Conservation (phyloP, 2,888 invertebrate genomes). For the Pterostichus niger region DNA sequence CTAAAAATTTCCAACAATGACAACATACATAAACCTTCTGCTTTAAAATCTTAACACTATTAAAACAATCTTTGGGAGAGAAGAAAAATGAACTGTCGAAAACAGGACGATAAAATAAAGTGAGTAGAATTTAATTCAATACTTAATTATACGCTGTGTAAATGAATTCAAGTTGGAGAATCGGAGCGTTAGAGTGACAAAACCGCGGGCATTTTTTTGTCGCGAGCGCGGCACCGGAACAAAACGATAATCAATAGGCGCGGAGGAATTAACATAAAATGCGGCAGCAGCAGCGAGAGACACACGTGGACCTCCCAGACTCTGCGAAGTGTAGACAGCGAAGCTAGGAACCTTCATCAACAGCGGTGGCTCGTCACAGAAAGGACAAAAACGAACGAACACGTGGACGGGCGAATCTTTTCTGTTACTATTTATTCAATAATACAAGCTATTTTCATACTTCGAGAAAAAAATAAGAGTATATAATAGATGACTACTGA, state of each 20-base stretch:
- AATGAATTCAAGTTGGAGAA: slow-evolving; percentile 35
- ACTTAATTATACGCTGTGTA: slow-evolving; percentile 34
- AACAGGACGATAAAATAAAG: slow-evolving; percentile 43
- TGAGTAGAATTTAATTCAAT: slow-evolving; percentile 45
- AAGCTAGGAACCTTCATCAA: not conserved
- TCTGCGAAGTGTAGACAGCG: slow-evolving; percentile 17
- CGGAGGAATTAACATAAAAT: slow-evolving; percentile 49
- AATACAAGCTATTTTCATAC: no score
- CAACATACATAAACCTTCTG: slow-evolving; percentile 2
- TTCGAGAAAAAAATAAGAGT: no score
- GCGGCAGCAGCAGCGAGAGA: slow-evolving; percentile 4
- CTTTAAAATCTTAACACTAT: not conserved
- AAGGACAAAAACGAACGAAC: not conserved
- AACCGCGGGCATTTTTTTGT: slow-evolving; percentile 36
- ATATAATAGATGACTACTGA: no score
- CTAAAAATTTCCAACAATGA: not conserved
- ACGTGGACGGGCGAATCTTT: no score
- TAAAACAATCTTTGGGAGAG: slow-evolving; percentile 10
- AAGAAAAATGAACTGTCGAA: slow-evolving; percentile 53
- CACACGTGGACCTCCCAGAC: slow-evolving; percentile 51
- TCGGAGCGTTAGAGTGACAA: slow-evolving; percentile 47
- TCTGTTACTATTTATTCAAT: no score
- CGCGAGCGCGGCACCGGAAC: slow-evolving; percentile 27
- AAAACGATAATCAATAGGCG: slow-evolving; percentile 59
- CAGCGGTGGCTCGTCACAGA: slow-evolving; percentile 3